Conservation (phyloP, 1,140 invertebrate genomes). For the Lasioglossum baleicum region DNA sequence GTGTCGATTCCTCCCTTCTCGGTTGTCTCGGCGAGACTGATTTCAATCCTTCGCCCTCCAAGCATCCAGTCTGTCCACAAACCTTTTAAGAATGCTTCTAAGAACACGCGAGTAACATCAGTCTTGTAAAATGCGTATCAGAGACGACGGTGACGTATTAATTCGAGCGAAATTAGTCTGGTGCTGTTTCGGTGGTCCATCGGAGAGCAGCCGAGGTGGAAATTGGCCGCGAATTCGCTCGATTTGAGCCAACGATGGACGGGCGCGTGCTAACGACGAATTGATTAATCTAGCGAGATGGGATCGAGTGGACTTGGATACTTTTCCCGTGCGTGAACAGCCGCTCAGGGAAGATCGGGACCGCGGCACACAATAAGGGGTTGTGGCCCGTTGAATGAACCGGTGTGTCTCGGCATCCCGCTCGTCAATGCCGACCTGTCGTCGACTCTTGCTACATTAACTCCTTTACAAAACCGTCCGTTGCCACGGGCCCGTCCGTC, state of each 20-base stretch:
- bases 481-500: conserved; percentile 51
- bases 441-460: conserved; percentile 72
- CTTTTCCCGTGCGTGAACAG: conserved; percentile 37
- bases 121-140: too few species aligned
- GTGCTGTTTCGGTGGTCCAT: too few species aligned
- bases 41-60: too few species aligned
- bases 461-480: conserved; percentile 69
- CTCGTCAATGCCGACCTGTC: conserved; percentile 73
- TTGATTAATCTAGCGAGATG: conserved; percentile 24
- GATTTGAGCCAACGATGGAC: background rate
- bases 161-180: too few species aligned
- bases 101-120: too few species aligned
- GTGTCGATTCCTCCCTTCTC: too few species aligned
- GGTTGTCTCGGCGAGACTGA: too few species aligned
- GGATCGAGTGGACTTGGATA: conserved; percentile 23
- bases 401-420: conserved; percentile 64
- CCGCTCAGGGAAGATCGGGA: conserved; percentile 32
- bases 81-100: too few species aligned
- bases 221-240: too few species aligned
- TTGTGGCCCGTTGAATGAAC: conserved; percentile 70
- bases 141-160: too few species aligned
- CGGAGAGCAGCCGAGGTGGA: too few species aligned
- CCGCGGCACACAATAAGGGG: conserved; percentile 63
- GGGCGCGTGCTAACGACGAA: background rate
- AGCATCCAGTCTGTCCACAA: too few species aligned